These are phyloP conservation scores for Microtus oregoni DNA, from an alignment of 2,113 vertebrate species.

Conservation along the genomic window DNA sequence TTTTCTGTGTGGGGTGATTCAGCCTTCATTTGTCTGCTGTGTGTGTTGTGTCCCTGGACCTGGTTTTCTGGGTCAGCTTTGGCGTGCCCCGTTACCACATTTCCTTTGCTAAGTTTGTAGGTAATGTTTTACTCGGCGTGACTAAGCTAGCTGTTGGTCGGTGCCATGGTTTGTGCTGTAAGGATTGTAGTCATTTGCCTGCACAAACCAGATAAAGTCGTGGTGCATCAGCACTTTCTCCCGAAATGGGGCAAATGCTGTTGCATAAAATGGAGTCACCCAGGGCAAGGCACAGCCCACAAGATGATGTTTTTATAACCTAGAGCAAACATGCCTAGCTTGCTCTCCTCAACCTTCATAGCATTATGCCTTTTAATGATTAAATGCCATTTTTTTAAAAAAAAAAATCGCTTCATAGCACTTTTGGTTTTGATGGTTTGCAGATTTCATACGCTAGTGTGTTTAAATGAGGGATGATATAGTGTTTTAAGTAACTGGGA, in stretches of 20 bases:
- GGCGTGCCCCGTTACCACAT: too few relatives aligned
- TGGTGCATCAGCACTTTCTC: background rate
- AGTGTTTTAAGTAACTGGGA: background rate
- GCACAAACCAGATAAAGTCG: background rate
- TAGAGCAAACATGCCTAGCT: background rate
- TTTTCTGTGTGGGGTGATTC: background rate
- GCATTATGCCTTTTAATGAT: background rate
- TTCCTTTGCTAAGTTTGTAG: background rate
- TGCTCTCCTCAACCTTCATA: background rate
- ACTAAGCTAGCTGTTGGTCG: background rate
- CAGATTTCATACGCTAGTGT: conserved; percentile 43
- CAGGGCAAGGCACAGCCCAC: background rate
- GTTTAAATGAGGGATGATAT: conserved; percentile 16
- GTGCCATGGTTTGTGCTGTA: background rate
- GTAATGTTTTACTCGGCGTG: background rate
- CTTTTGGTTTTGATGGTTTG: conserved; percentile 31
- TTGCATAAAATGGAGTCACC: background rate
- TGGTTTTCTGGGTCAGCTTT: background rate
- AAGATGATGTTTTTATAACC: background rate
- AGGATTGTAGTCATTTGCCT: background rate
- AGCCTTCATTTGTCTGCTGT: background rate
- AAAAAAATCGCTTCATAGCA: background rate
- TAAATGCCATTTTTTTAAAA: background rate
- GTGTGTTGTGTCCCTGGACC: background rate
- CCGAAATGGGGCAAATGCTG: background rate